Conservation (phyloP, 92 coral and sea anemone genomes). For the Micromussa lordhowensis region DNA sequence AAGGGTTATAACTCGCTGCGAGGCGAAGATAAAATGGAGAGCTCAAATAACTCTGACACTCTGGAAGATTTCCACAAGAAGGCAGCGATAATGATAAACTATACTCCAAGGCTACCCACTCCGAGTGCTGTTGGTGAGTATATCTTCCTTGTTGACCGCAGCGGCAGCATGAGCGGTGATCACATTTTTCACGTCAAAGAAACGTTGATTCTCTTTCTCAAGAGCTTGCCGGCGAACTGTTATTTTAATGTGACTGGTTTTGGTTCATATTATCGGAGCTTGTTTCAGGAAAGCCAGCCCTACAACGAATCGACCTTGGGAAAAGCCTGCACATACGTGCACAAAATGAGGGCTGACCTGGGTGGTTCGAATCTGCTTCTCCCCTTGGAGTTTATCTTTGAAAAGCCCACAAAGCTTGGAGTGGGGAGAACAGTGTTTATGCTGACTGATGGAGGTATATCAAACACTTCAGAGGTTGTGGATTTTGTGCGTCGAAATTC, state of each 20-base stretch:
- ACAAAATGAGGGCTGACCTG: slow-evolving; percentile 92
- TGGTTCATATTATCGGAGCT: slow-evolving; percentile 89
- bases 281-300: slow-evolving; percentile 84
- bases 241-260: slow-evolving; percentile 88
- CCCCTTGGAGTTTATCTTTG: slow-evolving; percentile 87
- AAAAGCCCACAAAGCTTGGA: slow-evolving; percentile 86
- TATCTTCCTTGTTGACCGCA: slow-evolving; percentile 93
- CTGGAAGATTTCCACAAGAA: slow-evolving; percentile 77
- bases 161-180: slow-evolving; percentile 97
- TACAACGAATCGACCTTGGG: slow-evolving; percentile 76
- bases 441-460: slow-evolving; percentile 92
- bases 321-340: slow-evolving; percentile 79
- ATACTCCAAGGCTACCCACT: slow-evolving; percentile 75
- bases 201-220: slow-evolving; percentile 81
- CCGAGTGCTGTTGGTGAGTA: slow-evolving; percentile 67
- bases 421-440: slow-evolving; percentile 79
- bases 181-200: slow-evolving; percentile 96
- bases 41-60: slow-evolving; percentile 33
- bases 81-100: slow-evolving; percentile 87
- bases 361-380: slow-evolving; percentile 92
- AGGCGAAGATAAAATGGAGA: not conserved
- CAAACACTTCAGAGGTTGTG: slow-evolving; percentile 84
- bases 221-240: slow-evolving; percentile 86
- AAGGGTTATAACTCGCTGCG: slow-evolving; percentile 40
- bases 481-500: slow-evolving; percentile 83